Evolutionary conservation across 2,113 vertebrate genomes (phyloP), one percentile per base, ranked within the genome.

Genomic region (Sula dactylatra): DNA sequence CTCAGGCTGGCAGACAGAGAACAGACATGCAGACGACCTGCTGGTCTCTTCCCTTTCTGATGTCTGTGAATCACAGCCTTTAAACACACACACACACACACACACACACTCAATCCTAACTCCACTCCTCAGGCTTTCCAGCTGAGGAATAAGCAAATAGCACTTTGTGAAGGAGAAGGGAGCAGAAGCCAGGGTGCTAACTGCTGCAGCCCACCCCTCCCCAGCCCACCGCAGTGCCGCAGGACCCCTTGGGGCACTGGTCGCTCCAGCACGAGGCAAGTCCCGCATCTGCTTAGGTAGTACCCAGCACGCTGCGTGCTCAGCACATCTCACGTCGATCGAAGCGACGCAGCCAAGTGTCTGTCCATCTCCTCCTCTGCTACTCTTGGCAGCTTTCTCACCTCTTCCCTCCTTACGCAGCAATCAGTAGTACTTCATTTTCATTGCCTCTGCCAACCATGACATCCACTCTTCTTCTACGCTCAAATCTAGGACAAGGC

Each of bases 1-100:
- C 38, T 77, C 44, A 40, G 61, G 59, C 54, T 56, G 47, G 59
- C 59, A 71, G 36, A 44, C 10, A 47, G 65, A 58, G 21, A 47
- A 59, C 49, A 52, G 52, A 34, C 1, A 2, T 20, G 13, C 0
- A 1, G 17, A 34, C 4, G 3, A 42, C 54, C 55, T 73, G 44
- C 77, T 49, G n/a, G 16, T 38, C 44, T 59, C 44, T 66, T 58
- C 25, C 38, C 34, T 65, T 54, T 40, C 29, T 36, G 36, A 71
- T 36, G 36, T 64, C 61, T 32, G 20, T 19, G 25, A 50, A 64
- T 59, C 38, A 32, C 69, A 76, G 64, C 44, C 74, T 65, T 82
- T 76, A 59, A 82, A 38, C 25, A 27, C 17, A 36, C 26, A 45
- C 26, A 47, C 0, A 16, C 5, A n/a, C n/a, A n/a, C n/a, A n/a